These are phyloP conservation scores for Lasaia peninsularis DNA, from an alignment of 1,140 invertebrate genomes.

Conservation along the genomic window DNA sequence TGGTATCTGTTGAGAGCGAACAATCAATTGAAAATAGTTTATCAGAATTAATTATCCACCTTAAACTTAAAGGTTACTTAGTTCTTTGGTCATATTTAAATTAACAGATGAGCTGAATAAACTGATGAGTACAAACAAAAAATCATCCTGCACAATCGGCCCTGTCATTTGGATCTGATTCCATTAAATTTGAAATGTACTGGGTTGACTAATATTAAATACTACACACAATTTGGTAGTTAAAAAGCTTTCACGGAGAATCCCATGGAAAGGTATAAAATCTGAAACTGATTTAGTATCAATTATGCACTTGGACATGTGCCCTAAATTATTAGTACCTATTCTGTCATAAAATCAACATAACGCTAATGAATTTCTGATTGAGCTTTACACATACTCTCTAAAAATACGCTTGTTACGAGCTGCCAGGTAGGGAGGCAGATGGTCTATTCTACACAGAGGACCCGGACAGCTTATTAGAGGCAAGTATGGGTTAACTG, in stretches of 20 bases:
- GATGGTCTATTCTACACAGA: too few relatives aligned
- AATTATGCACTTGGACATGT: constrained; percentile 24
- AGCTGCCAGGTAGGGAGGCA: too few relatives aligned
- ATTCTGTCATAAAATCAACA: constrained; percentile 35
- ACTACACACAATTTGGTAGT: constrained; percentile 27
- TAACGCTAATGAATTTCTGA: constrained; percentile 14
- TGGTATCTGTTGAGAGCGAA: too few relatives aligned
- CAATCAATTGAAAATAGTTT: too few relatives aligned
- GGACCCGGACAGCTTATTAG: too few relatives aligned
- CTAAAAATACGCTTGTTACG: too few relatives aligned
- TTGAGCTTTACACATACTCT: constrained; percentile 20
- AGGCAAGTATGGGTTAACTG: too few relatives aligned
- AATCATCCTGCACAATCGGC: constrained; percentile 17
- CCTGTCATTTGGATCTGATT: constrained; percentile 26
- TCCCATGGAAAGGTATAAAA: constrained; percentile 24
- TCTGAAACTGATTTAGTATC: background rate
- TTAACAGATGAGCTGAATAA: background rate
- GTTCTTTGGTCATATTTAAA: too few relatives aligned
- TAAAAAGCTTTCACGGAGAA: constrained; percentile 16
- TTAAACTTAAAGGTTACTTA: too few relatives aligned
- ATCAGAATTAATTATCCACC: too few relatives aligned
- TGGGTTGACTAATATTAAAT: constrained; percentile 19
- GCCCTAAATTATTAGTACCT: constrained; percentile 25
- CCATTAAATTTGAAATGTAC: constrained; percentile 10
- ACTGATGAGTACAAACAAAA: constrained; percentile 21